A percentile compares a stretch with the other conserved stretches of the same genome.
These are phyloP conservation scores for Poeciliopsis paucimaculata DNA, from an alignment of 2,797 vertebrate species.

Conservation along the genomic window DNA sequence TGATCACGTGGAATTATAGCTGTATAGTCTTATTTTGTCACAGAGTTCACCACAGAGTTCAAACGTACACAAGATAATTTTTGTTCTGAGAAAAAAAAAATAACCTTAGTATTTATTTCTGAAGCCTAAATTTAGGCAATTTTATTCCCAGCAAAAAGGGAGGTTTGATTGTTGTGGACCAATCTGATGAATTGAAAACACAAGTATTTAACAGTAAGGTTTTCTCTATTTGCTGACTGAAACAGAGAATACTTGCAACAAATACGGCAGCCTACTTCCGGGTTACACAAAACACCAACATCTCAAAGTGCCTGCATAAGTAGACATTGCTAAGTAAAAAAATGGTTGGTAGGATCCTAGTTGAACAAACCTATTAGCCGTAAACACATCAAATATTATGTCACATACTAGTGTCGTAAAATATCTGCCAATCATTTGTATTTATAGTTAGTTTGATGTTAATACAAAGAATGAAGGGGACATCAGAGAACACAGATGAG, in stretches of 20 bases:
- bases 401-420: not conserved
- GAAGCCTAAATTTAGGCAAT: not conserved
- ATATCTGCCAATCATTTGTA: not conserved
- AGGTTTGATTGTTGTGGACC: not conserved
- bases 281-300: not conserved
- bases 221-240: not conserved
- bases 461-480: not conserved
- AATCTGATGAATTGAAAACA: not conserved
- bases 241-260: not conserved
- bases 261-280: not conserved
- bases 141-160: not conserved
- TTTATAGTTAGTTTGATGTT: not conserved
- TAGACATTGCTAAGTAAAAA: not conserved
- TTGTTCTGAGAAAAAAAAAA: not conserved
- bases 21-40: constrained; percentile 2
- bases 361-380: not conserved
- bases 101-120: not conserved
- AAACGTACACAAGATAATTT: not conserved
- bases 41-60: constrained; percentile 1
- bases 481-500: not conserved
- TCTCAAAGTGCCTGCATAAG: not conserved
- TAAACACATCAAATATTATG: not conserved
- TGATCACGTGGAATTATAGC: constrained; percentile 17
- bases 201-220: too few species aligned
- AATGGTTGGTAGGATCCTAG: not conserved